These are phyloP conservation scores for Uropetala carovei DNA, from an alignment of 2,888 invertebrate genomes.

Conservation along the genomic window DNA sequence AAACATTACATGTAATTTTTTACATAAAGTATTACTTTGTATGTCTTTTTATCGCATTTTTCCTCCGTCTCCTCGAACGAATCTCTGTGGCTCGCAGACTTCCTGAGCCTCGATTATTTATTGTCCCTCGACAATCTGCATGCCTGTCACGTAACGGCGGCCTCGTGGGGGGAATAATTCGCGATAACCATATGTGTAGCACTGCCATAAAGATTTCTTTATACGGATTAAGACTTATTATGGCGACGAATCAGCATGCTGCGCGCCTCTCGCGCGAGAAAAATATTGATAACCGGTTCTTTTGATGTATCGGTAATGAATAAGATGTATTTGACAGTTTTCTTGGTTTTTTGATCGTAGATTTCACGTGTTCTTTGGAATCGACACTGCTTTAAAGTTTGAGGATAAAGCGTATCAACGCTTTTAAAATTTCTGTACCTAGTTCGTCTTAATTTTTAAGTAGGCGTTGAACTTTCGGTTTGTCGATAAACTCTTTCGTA, in stretches of 20 bases:
- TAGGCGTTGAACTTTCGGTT: too few relatives aligned
- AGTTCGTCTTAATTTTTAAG: too few relatives aligned
- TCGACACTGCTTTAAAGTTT: too few relatives aligned
- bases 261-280: neutral
- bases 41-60: neutral
- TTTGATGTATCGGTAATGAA: too few relatives aligned
- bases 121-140: neutral
- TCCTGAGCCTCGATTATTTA: neutral
- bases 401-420: too few relatives aligned
- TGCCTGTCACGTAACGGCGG: neutral
- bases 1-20: neutral
- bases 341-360: too few relatives aligned
- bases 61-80: neutral
- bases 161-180: neutral
- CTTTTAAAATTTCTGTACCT: too few relatives aligned
- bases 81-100: neutral
- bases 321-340: too few relatives aligned
- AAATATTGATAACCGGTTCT: too few relatives aligned
- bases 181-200: neutral
- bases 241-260: neutral
- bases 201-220: neutral
- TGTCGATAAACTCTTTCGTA: too few relatives aligned
- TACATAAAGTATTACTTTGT: neutral
- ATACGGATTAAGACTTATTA: slow-evolving; percentile 2
- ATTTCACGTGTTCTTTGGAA: too few relatives aligned